Evolutionary conservation across 2,888 invertebrate genomes (phyloP), one percentile per base, ranked within the genome.

Genomic region (Diaphora mendica): DNA sequence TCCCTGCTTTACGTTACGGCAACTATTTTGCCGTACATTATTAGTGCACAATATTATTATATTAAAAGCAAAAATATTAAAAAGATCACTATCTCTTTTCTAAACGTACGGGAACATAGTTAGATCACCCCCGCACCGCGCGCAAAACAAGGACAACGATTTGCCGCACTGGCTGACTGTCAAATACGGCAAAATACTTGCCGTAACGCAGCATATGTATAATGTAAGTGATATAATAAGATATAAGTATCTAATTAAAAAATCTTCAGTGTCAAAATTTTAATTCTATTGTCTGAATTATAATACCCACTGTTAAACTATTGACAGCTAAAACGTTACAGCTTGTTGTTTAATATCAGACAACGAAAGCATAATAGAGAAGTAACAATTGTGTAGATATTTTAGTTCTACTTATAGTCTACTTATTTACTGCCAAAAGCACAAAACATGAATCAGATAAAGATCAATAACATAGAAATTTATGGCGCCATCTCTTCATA

Each of bases 401-500:
- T 65, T 71, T 44, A 72, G 64, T 72, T 48, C 3, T 33, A 33
- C 35, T 7, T 35, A 35, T 7, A 35, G 33, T 3, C 30, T 55
- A 66, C 64, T 66, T 73, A 74, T 79, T 79, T 59, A 79, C 35
- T 55, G 51, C 35, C 8, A 76, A 77, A 77, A 68, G 76, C 73
- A 77, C 71, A 76, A 75, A 78, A 79, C 78, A 76, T 69, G 79
- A 79, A 80, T 78, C 70, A 51, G 73, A 68, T 77, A 75, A 80
- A 76, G 75, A 75, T 82, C 82, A 80, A 84, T 79, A 79, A 80
- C 79, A 79, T 76, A 78, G 65, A 79, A 77, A 82, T 82, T 75
- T 75, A 83, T 76, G 71, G 66, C 69, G 70, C 81, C 76, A 77
- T 79, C 73, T 73, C 44, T 62, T 55, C 64, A 62, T 64, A 67